phyloP scores from a whole-genome alignment of 2,113 vertebrate genomes.

The Carassius carassius region DNA sequence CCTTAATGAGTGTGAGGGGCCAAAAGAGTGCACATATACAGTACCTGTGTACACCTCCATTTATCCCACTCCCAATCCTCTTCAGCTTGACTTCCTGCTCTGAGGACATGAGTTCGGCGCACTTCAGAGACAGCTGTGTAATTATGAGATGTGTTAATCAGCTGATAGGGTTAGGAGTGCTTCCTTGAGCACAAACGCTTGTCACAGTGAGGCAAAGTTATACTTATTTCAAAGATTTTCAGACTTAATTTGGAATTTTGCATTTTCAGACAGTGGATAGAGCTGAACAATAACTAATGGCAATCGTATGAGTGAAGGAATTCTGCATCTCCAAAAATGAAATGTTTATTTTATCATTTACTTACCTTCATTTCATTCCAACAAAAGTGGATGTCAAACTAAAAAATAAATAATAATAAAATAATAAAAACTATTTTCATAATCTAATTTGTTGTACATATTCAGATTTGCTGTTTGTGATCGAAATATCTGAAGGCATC shows the following conservation, averaged over 20 bases:
- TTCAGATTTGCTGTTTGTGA: no score
- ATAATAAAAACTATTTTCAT: no score
- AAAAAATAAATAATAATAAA: background rate
- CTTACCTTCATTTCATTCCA: background rate
- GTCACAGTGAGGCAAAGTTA: background rate
- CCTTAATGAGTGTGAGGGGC: background rate
- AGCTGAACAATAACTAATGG: background rate
- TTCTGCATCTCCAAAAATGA: background rate
- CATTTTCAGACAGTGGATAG: background rate
- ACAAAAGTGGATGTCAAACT: background rate
- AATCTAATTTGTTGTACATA: background rate
- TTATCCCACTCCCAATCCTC: background rate
- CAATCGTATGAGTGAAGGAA: background rate
- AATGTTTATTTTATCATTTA: background rate
- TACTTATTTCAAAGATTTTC: no score
- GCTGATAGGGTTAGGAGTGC: conserved; percentile 29
- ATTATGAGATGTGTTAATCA: conserved; percentile 53
- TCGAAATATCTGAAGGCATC: no score
- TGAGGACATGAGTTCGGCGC: conserved; percentile 22
- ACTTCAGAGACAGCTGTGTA: conserved; percentile 47
- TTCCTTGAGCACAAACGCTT: conserved; percentile 22
- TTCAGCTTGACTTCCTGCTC: conserved; percentile 23
- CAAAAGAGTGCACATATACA: background rate
- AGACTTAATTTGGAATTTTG: no score
- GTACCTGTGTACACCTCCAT: background rate